Evolutionary conservation across 2,888 invertebrate species (phyloP), one percentile per base, ranked within the genome.

Genomic region (Rapana venosa): DNA sequence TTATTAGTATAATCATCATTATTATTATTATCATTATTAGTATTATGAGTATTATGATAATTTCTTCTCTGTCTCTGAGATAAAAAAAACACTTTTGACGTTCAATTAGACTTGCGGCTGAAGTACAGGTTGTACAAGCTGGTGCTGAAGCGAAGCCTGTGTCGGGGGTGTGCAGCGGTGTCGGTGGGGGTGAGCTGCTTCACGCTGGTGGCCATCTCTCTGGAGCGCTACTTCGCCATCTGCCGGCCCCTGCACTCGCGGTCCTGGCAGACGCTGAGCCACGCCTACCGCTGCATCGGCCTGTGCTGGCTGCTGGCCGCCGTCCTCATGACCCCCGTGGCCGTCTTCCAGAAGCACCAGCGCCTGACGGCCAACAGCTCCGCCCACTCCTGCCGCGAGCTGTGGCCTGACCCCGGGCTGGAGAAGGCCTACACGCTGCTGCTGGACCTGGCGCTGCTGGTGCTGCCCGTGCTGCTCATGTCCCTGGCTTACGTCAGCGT

Each of bases 221-320:
- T 98, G 93, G 98, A 98, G 95, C 96, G 98, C 20, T 98, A 98
- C 96, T 98, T 97, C 95, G 98, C 98, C 92, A 98, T 98, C 93
- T 98, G 98, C 95, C 97, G 97, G 95, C 98, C 98, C 0, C 95
- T 98, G 77, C 97, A 97, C 89, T 98, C 98, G 0, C 96, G 98
- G 36, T 96, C 97, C 90, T 98, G 98, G 98, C 98, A 98, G 96
- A 98, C 98, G 0, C 92, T 95, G 90, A 97, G 97, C 89, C 98
- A 98, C 95, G 97, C 98, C 56, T 97, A 97, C 96, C 97, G 97
- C 94, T 94, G 93, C 74, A 97, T 96, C 15, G 93, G 87, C 0
- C 91, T 93, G 11, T 94, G 95, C 83, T 96, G 96, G 96, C 94
- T 97, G 13, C 97, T 97, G 81, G 97, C 97, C 92, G 96, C 97